These are phyloP conservation scores for Diplazon laetatorius DNA, from an alignment of 2,888 invertebrate genomes.

Conservation along the genomic window DNA sequence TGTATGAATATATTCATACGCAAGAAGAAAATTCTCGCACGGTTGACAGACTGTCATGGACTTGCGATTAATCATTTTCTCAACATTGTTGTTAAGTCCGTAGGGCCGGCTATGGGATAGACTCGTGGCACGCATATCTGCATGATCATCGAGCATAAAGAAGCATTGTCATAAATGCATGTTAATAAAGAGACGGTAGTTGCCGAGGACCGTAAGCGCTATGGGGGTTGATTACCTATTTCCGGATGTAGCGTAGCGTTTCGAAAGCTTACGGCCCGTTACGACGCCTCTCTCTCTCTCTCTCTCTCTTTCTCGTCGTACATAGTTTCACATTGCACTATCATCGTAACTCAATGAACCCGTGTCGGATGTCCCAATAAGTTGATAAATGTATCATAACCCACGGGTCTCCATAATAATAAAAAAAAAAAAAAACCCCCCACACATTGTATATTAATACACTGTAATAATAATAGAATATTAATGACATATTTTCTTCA, in stretches of 20 bases:
- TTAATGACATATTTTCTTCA: conserved; percentile 56
- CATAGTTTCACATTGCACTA: conserved; percentile 38
- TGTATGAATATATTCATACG: conserved; percentile 16
- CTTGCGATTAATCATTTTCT: conserved; percentile 59
- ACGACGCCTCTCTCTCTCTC: conserved; percentile 32
- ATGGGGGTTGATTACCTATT: conserved; percentile 62
- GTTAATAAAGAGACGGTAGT: conserved; percentile 48
- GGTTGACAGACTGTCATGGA: conserved; percentile 54
- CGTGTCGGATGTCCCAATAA: conserved; percentile 49
- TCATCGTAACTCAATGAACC: conserved; percentile 55
- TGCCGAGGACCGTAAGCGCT: conserved; percentile 17
- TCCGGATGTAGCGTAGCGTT: conserved; percentile 62
- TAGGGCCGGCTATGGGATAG: conserved; percentile 9
- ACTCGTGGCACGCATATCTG: conserved; percentile 52
- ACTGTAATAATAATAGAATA: conserved; percentile 41
- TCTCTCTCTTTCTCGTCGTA: too few species aligned
- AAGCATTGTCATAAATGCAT: conserved; percentile 63
- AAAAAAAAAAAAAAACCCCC: neutral
- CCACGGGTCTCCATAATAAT: neutral
- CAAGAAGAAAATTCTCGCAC: conserved; percentile 25
- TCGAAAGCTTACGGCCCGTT: conserved; percentile 59
- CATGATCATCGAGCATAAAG: conserved; percentile 60
- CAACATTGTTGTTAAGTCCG: conserved; percentile 48
- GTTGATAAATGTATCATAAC: conserved; percentile 14
- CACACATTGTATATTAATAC: conserved; percentile 39